phyloP scores from a whole-genome alignment of 2,888 invertebrate species.

The Cremastobaeus sp. region DNA sequence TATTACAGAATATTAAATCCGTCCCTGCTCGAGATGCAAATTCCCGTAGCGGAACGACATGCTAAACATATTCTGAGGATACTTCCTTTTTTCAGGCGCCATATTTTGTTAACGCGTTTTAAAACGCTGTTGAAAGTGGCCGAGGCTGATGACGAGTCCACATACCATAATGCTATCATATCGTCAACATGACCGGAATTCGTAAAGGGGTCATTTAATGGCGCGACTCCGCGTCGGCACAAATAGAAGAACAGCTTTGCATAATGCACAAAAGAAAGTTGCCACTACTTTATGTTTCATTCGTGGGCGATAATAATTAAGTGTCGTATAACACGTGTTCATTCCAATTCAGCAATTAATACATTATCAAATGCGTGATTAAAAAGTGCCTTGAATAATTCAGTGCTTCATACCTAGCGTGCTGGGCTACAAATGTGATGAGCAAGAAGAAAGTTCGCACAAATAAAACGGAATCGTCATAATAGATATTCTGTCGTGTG shows the following conservation, averaged over 20 bases:
- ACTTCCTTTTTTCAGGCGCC: not conserved
- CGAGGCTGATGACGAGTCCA: not conserved
- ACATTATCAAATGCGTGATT: constrained; percentile 4
- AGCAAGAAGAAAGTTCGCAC: too few relatives aligned
- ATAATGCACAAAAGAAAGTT: constrained; percentile 20
- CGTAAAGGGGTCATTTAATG: constrained; percentile 16
- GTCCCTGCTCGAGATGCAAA: not conserved
- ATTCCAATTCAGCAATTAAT: constrained; percentile 19
- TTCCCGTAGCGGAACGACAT: too few relatives aligned
- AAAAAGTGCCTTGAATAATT: too few relatives aligned
- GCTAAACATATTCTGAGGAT: not conserved
- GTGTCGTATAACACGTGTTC: constrained; percentile 16
- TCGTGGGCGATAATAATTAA: constrained; percentile 14
- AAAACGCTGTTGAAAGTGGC: not conserved
- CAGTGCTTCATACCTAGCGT: too few relatives aligned
- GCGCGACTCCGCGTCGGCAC: constrained; percentile 8
- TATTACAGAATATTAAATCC: not conserved
- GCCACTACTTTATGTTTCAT: constrained; percentile 20
- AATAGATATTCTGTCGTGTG: too few relatives aligned
- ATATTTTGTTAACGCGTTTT: constrained; percentile 5
- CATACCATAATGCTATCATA: constrained; percentile 1
- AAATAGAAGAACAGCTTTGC: constrained; percentile 22
- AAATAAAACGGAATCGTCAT: too few relatives aligned
- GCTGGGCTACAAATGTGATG: too few relatives aligned
- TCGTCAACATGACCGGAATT: constrained; percentile 7